Evolutionary conservation across 2,113 vertebrate genomes (phyloP).

Genomic region (Dendropsophus ebraccatus): DNA sequence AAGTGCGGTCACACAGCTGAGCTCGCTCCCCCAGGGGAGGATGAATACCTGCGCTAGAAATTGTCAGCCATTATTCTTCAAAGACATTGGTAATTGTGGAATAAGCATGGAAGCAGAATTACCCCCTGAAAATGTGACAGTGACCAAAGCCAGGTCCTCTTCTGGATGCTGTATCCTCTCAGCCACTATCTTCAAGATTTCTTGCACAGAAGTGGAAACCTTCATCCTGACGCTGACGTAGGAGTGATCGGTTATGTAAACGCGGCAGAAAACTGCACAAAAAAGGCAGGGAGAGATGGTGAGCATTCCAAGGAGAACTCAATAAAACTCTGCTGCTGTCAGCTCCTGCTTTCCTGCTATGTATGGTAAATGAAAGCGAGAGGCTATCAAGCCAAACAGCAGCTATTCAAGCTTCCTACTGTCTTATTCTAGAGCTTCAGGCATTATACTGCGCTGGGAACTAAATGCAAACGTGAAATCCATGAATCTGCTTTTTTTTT

Average conservation of each 20-base stretch:
- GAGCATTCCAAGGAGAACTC: slow-evolving; percentile 46
- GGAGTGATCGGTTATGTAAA: slow-evolving; percentile 90
- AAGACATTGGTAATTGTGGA: slow-evolving; percentile 53
- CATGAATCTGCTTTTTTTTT: background rate
- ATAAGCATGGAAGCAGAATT: slow-evolving; percentile 64
- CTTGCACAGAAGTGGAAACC: slow-evolving; percentile 78
- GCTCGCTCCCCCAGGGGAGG: slow-evolving; percentile 51
- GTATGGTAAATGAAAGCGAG: slow-evolving; percentile 46
- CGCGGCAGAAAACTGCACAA: slow-evolving; percentile 86
- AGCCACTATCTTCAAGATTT: slow-evolving; percentile 85
- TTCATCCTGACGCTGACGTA: slow-evolving; percentile 89
- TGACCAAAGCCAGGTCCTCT: slow-evolving; percentile 84
- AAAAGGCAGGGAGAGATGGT: slow-evolving; percentile 57
- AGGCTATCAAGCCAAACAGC: slow-evolving; percentile 26
- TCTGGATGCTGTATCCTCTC: slow-evolving; percentile 85
- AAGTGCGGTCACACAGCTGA: slow-evolving; percentile 71
- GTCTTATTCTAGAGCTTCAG: background rate
- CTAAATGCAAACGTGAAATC: background rate
- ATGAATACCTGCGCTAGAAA: slow-evolving; percentile 59
- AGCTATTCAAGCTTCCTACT: background rate
- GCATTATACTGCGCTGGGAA: background rate
- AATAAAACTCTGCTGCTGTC: slow-evolving; percentile 50
- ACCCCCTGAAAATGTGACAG: slow-evolving; percentile 86
- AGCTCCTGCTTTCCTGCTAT: slow-evolving; percentile 45
- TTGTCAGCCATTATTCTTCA: slow-evolving; percentile 57